Evolutionary conservation across 2,797 vertebrate genomes (phyloP), one percentile per base, ranked within the genome.

Genomic region (Propithecus perrieri): DNA sequence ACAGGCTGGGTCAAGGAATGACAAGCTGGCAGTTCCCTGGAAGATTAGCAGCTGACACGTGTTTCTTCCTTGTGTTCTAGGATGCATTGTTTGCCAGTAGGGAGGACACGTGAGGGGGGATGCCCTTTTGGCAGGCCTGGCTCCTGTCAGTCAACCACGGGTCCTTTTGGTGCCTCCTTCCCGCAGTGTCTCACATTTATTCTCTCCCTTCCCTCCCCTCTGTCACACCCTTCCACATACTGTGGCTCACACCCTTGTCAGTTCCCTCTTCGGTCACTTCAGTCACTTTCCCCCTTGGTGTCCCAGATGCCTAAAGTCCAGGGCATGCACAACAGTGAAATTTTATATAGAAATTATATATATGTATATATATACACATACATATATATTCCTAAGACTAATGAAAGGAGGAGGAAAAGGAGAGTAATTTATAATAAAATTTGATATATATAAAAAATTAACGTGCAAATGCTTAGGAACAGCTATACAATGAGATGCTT

Each of bases 251-350:
- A 26, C 7, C 41, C 28, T 50, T 35, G 57, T 72, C 50, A 67
- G 65, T 65, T 48, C 65, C 69, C 69, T 86, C 50, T 75, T 75
- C 30, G 63, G 13, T 75, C 80, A 85, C 53, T 91, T 96, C 46
- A 85, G n/a, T 26, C 7, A 43, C 30, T 72, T 71, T 24, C 67
- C 24, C 35, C 55, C 24, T 89, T 78, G 46, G 33, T 50, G 1
- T 85, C 78, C 14, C 67, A 80, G 59, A 85, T 50, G 63, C 15
- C 46, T 85, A 84, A 96, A 93, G 90, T 76, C 38, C 53, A 92
- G 75, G 75, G 71, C 38, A 75, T 18, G 41, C 18, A 33, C 33
- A 86, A 71, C 12, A 90, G 85, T 22, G 57, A 46, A 35, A 14
- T 55, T 65, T n/a, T 8, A 3, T 35, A 55, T 43, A 53, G 13